These are phyloP conservation scores for Aphidoletes aphidimyza DNA, from an alignment of 2,888 invertebrate genomes.

Conservation along the genomic window DNA sequence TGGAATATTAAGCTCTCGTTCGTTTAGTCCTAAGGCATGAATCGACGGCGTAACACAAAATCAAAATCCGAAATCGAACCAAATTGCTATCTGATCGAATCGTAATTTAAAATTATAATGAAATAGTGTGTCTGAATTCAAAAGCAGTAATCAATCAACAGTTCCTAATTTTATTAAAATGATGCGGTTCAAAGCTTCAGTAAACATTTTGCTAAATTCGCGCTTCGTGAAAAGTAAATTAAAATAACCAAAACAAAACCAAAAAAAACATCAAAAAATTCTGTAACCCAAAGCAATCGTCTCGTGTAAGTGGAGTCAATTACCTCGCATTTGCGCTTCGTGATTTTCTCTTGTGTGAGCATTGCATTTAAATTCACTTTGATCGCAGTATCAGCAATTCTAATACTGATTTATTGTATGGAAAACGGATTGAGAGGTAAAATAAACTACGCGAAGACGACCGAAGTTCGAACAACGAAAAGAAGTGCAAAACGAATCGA, in stretches of 20 bases:
- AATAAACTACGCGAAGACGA: neutral
- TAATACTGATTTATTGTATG: constrained; percentile 35
- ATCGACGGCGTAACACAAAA: too few species aligned
- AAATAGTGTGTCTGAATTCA: neutral
- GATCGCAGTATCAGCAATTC: constrained; percentile 47
- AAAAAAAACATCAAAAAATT: neutral
- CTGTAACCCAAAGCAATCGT: neutral
- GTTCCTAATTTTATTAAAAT: neutral
- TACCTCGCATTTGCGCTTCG: constrained; percentile 23
- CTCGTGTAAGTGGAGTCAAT: neutral
- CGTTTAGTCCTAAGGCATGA: too few species aligned
- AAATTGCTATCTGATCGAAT: neutral
- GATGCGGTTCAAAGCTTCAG: neutral
- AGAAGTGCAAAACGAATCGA: constrained; percentile 32
- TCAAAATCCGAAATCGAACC: too few species aligned
- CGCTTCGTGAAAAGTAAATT: too few species aligned
- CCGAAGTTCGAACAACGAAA: constrained; percentile 1
- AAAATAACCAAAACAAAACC: neutral
- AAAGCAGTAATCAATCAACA: neutral
- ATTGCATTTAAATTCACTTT: constrained; percentile 7
- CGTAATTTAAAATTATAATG: neutral
- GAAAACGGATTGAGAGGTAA: neutral
- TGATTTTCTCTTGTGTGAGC: neutral
- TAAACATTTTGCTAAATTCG: too few species aligned
- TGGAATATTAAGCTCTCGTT: too few species aligned